Evolutionary conservation across 1,140 invertebrate species (phyloP).

Genomic region (Glomeris maerens): DNA sequence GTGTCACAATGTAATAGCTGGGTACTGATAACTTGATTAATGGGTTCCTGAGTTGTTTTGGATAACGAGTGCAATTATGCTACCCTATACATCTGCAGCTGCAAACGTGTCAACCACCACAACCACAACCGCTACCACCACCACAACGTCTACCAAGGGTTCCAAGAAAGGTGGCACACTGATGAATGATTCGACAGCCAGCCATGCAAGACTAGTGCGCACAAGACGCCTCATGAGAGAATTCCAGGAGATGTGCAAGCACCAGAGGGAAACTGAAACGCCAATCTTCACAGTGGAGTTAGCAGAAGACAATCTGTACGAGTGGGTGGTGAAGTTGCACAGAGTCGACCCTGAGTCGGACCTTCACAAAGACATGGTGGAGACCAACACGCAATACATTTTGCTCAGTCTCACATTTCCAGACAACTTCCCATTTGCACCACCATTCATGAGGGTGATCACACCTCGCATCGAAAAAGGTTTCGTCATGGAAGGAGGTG

Average conservation of each 20-base stretch:
- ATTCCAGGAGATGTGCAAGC: slow-evolving; percentile 63
- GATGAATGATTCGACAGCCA: slow-evolving; percentile 13
- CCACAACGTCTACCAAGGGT: slow-evolving; percentile 7
- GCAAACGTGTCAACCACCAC: too few relatives aligned
- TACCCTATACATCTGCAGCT: background rate
- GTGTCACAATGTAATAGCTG: too few relatives aligned
- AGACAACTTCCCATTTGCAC: slow-evolving; percentile 84
- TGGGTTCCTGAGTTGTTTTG: too few relatives aligned
- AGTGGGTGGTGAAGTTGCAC: slow-evolving; percentile 79
- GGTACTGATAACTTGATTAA: too few relatives aligned
- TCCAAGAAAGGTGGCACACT: slow-evolving; percentile 1
- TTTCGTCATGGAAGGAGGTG: slow-evolving; percentile 87
- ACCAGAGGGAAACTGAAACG: slow-evolving; percentile 35
- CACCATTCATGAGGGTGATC: slow-evolving; percentile 86
- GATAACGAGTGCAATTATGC: too few relatives aligned
- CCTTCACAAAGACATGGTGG: slow-evolving; percentile 51
- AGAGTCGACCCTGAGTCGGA: slow-evolving; percentile 62
- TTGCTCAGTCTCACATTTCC: slow-evolving; percentile 68
- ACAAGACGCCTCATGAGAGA: slow-evolving; percentile 83
- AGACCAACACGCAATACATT: slow-evolving; percentile 58
- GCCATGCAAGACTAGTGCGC: slow-evolving; percentile 42
- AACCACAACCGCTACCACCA: background rate
- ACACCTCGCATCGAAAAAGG: slow-evolving; percentile 82
- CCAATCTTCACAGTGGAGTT: slow-evolving; percentile 78
- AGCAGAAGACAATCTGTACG: slow-evolving; percentile 82